phyloP scores from a whole-genome alignment of 2,797 vertebrate species.

The Gobionotothen gibberifrons region DNA sequence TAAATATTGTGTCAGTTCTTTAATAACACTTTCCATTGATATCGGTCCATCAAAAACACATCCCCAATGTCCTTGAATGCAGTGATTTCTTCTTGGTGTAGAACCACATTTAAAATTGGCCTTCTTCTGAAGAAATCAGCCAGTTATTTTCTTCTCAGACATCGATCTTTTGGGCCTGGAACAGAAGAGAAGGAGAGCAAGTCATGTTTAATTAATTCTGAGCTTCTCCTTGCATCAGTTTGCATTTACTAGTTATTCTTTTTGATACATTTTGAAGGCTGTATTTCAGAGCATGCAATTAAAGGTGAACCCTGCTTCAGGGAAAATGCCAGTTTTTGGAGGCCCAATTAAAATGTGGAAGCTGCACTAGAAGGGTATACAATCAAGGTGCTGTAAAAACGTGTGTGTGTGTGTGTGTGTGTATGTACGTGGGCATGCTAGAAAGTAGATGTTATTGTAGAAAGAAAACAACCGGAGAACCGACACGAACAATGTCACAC shows the following conservation, averaged over 20 bases:
- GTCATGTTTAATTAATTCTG: slow-evolving; percentile 66
- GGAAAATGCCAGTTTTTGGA: slow-evolving; percentile 43
- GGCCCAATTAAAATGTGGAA: slow-evolving; percentile 66
- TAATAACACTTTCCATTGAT: slow-evolving; percentile 6
- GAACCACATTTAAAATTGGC: slow-evolving; percentile 5
- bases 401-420: not conserved
- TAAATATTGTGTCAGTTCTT: slow-evolving; percentile 18
- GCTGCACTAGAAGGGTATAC: slow-evolving; percentile 6
- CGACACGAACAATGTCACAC: not conserved
- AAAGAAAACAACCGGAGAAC: not conserved
- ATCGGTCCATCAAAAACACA: slow-evolving; percentile 16
- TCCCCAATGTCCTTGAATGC: slow-evolving; percentile 31
- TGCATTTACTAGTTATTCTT: slow-evolving; percentile 60
- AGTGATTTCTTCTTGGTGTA: slow-evolving; percentile 8
- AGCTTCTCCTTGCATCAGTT: slow-evolving; percentile 49
- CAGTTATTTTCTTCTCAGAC: slow-evolving; percentile 16
- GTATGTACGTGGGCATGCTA: not conserved
- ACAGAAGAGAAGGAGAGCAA: slow-evolving; percentile 29
- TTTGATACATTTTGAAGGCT: slow-evolving; percentile 73
- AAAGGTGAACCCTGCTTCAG: slow-evolving; percentile 56
- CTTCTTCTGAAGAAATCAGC: slow-evolving; percentile 28
- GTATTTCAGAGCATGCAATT: slow-evolving; percentile 63
- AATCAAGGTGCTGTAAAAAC: slow-evolving; percentile 25
- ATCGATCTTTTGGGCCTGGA: slow-evolving; percentile 51
- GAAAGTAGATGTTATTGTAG: not conserved